A percentile compares a stretch with the other conserved stretches of the same genome.
Evolutionary conservation across 2,888 invertebrate genomes (phyloP).

Genomic region (Phengaris arion): DNA sequence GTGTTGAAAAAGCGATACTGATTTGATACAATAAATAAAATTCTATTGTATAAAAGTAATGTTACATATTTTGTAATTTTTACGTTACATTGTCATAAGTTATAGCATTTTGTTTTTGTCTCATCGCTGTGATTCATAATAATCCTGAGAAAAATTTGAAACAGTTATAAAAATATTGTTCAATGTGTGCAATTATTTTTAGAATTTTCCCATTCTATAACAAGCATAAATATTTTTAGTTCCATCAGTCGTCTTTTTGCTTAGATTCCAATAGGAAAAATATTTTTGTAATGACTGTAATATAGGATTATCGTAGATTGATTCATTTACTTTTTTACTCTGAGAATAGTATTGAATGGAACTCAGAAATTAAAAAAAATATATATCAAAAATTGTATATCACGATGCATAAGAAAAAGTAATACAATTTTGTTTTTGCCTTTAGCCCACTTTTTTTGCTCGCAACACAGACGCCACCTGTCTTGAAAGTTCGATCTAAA

Average conservation of each 20-base stretch:
- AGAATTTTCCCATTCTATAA: neutral
- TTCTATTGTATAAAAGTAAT: too few species aligned
- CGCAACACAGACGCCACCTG: constrained; percentile 6
- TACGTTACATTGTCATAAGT: neutral
- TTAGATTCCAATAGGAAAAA: neutral
- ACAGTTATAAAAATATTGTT: constrained; percentile 3
- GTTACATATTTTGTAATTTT: neutral
- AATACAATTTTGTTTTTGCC: too few species aligned
- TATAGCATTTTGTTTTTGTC: neutral
- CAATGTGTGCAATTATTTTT: neutral
- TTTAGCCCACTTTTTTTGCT: neutral
- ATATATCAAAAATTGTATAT: too few species aligned
- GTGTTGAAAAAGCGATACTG: too few species aligned
- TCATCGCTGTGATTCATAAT: neutral
- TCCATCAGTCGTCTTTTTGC: neutral
- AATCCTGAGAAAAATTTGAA: neutral
- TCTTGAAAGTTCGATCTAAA: constrained; percentile 1
- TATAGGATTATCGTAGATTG: too few species aligned
- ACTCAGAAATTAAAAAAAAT: too few species aligned
- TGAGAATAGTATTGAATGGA: too few species aligned
- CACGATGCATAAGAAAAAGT: too few species aligned
- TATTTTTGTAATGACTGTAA: too few species aligned
- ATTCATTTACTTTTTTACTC: too few species aligned
- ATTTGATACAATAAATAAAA: too few species aligned
- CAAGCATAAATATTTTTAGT: neutral